phyloP scores from a whole-genome alignment of 2,888 invertebrate genomes.

The Nephrocerus scutellatus region DNA sequence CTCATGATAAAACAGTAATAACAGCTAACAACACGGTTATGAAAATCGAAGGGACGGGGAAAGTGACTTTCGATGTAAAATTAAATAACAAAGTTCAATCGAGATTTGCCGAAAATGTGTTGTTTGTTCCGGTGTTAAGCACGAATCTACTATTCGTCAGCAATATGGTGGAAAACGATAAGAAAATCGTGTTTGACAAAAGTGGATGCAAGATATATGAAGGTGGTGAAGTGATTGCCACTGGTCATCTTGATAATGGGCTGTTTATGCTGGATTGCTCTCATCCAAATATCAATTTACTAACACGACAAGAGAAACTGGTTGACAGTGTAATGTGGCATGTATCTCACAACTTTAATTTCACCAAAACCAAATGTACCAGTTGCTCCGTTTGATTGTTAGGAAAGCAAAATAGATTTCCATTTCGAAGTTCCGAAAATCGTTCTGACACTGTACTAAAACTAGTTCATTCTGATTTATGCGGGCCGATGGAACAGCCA shows the following conservation, averaged over 20 bases:
- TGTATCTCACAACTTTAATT: slow-evolving; percentile 1
- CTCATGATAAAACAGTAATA: slow-evolving; percentile 5
- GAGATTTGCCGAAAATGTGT: slow-evolving; percentile 5
- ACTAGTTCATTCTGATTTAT: slow-evolving; percentile 2
- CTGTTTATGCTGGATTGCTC: no score
- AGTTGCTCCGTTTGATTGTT: slow-evolving; percentile 6
- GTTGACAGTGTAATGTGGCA: no score
- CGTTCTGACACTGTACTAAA: slow-evolving; percentile 5
- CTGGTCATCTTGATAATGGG: not conserved
- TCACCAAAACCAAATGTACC: not conserved
- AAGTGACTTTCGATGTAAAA: not conserved
- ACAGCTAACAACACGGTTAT: slow-evolving; percentile 3
- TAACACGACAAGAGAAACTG: no score
- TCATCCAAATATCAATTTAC: no score
- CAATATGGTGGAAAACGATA: not conserved
- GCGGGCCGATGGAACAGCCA: not conserved
- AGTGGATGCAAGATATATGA: not conserved
- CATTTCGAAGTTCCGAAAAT: not conserved
- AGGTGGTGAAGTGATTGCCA: slow-evolving; percentile 4
- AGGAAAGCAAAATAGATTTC: slow-evolving; percentile 2
- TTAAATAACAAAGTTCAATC: not conserved
- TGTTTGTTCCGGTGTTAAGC: slow-evolving; percentile 10
- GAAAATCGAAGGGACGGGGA: not conserved
- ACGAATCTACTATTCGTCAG: slow-evolving; percentile 14
- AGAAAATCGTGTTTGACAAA: not conserved